Conservation (phyloP, 2,113 vertebrate species). For the cattle (Bos taurus) region DNA sequence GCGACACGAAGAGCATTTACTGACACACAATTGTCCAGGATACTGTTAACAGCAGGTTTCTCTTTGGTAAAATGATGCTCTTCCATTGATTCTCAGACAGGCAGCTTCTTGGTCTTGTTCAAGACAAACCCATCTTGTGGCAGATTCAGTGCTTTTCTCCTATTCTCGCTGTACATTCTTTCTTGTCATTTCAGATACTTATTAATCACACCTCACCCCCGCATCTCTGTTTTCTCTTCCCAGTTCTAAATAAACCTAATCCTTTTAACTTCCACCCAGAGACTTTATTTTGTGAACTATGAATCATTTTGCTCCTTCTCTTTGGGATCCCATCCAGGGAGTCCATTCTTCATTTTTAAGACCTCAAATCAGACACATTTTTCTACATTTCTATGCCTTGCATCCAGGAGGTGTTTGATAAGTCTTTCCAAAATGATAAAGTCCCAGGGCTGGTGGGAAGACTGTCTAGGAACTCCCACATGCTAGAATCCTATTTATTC, state of each 20-base stretch:
- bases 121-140: not conserved
- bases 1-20: not conserved
- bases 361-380: conserved; percentile 55
- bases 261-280: conserved; percentile 40
- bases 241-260: conserved; percentile 56
- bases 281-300: conserved; percentile 45
- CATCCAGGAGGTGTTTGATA: conserved; percentile 57
- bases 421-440: conserved; percentile 60
- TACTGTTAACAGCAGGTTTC: not conserved
- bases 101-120: not conserved
- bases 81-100: not conserved
- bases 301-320: conserved; percentile 53
- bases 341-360: conserved; percentile 52
- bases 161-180: not conserved
- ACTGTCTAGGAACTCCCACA: conserved; percentile 50
- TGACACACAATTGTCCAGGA: not conserved
- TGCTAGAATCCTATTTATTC: conserved; percentile 25
- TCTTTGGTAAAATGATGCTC: not conserved
- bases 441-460: conserved; percentile 3
- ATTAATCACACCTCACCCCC: conserved; percentile 19
- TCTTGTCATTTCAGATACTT: conserved; percentile 27
- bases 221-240: not conserved
- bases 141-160: not conserved
- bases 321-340: conserved; percentile 50
- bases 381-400: not conserved